Evolutionary conservation across 2,888 invertebrate genomes (phyloP).

Genomic region (Eueremaeus valkanovi): DNA sequence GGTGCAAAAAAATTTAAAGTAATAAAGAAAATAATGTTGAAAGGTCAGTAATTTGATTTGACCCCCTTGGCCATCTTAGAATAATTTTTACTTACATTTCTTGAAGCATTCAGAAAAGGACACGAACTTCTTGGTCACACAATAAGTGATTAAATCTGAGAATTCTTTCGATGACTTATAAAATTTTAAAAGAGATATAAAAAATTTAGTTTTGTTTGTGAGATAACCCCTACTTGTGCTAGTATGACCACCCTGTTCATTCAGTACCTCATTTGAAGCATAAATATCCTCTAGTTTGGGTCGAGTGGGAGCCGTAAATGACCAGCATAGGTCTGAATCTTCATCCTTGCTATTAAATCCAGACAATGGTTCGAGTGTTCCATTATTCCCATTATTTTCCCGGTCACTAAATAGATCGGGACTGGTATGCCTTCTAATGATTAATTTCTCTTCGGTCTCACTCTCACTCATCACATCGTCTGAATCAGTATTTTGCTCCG

Average conservation of each 20-base stretch:
- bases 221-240: neutral
- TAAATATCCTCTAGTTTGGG: neutral
- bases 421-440: neutral
- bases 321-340: neutral
- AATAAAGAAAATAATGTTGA: neutral
- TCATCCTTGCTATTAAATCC: neutral
- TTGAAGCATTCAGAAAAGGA: constrained; percentile 32
- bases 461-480: neutral
- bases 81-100: constrained; percentile 37
- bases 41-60: too few species aligned
- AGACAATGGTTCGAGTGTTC: too few species aligned
- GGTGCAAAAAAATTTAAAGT: constrained; percentile 51
- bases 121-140: constrained; percentile 89
- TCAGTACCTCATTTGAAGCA: neutral
- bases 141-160: constrained; percentile 87
- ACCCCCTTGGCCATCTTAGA: too few species aligned
- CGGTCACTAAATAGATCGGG: neutral
- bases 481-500: neutral
- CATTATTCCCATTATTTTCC: too few species aligned
- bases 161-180: constrained; percentile 60
- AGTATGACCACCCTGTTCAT: neutral
- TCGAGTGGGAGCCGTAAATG: neutral
- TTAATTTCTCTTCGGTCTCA: neutral
- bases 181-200: neutral
- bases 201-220: neutral